Evolutionary conservation across 2,888 invertebrate species (phyloP).

Genomic region (Epinotia nisella): DNA sequence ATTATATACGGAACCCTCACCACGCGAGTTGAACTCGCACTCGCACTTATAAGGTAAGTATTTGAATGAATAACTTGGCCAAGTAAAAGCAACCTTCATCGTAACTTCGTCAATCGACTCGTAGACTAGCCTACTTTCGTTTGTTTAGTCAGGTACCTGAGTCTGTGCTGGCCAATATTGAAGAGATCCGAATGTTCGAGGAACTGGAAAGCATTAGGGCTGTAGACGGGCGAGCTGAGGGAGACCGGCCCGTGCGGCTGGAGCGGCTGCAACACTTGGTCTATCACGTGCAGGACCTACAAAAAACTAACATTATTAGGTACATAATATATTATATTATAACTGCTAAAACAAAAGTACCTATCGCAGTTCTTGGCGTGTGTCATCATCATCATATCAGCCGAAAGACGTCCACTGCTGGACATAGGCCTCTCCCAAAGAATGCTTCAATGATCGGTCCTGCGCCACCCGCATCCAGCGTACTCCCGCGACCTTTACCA

Average conservation of each 20-base stretch:
- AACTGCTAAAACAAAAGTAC: no score
- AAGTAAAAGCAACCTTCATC: background rate
- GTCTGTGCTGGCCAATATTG: constrained; percentile 88
- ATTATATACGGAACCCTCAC: no score
- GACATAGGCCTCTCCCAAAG: no score
- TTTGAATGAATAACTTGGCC: no score
- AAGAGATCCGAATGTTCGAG: constrained; percentile 91
- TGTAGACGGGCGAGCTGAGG: constrained; percentile 87
- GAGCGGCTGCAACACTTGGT: constrained; percentile 93
- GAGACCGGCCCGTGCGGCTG: constrained; percentile 85
- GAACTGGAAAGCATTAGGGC: constrained; percentile 93
- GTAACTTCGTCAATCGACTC: background rate
- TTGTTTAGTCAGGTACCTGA: constrained; percentile 84
- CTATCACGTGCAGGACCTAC: constrained; percentile 94
- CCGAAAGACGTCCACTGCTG: no score
- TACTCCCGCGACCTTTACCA: no score
- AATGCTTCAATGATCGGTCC: no score
- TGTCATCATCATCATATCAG: no score
- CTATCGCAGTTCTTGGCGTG: no score
- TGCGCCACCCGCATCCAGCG: no score
- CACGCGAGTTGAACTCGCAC: no score
- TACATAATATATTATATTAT: background rate
- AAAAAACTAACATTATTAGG: constrained; percentile 49
- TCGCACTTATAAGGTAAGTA: no score
- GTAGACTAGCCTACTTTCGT: background rate